Conservation (phyloP, 1,140 invertebrate species). For the Frieseomelitta varia region DNA sequence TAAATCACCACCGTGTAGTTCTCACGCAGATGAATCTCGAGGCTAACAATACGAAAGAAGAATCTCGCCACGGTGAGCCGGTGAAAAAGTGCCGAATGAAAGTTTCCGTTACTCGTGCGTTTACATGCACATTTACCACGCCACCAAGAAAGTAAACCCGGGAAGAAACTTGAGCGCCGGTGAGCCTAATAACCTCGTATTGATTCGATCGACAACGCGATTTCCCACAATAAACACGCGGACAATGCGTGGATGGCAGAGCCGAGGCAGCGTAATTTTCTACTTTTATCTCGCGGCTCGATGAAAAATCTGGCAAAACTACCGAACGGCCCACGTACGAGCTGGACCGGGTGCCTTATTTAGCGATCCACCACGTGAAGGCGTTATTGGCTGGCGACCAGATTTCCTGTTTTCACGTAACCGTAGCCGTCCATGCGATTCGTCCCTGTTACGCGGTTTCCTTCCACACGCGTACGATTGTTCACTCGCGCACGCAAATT, state of each 20-base stretch:
- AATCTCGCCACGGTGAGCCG: not conserved
- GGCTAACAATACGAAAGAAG: not conserved
- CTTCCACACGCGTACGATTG: constrained; percentile 44
- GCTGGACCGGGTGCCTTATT: constrained; percentile 50
- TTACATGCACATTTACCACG: not conserved
- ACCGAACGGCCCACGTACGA: constrained; percentile 51
- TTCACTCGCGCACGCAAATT: constrained; percentile 43
- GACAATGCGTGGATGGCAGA: constrained; percentile 18
- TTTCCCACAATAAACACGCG: constrained; percentile 48
- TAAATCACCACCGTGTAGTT: not conserved
- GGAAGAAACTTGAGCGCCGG: not conserved
- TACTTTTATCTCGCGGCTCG: constrained; percentile 32
- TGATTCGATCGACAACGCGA: constrained; percentile 46
- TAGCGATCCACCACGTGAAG: constrained; percentile 54
- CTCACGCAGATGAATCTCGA: not conserved
- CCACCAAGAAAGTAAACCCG: not conserved
- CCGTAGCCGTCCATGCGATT: constrained; percentile 40
- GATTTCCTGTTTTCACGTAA: constrained; percentile 58
- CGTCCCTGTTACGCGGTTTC: constrained; percentile 53
- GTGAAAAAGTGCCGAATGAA: not conserved
- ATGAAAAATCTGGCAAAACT: constrained; percentile 48
- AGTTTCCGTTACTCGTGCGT: constrained; percentile 16
- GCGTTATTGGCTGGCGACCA: constrained; percentile 56
- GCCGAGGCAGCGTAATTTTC: constrained; percentile 23
- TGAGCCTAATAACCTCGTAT: constrained; percentile 50